Percentiles rank a stretch among this genome's conserved stretches.
Conservation (phyloP, 2,888 invertebrate species). For the Agrotis exclamationis region DNA sequence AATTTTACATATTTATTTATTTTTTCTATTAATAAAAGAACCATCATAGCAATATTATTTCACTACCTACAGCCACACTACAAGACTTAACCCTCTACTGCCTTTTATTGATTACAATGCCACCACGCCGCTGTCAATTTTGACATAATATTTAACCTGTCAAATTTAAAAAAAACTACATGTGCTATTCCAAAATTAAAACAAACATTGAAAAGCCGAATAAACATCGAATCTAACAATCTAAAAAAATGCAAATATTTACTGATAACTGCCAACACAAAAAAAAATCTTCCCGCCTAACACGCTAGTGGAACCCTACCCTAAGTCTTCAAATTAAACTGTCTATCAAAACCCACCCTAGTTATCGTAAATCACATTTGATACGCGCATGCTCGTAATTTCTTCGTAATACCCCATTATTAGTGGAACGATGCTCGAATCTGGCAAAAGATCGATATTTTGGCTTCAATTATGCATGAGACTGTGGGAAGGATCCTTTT, state of each 20-base stretch:
- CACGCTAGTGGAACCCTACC: slow-evolving; percentile 14
- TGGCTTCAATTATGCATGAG: slow-evolving; percentile 77
- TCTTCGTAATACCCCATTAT: slow-evolving; percentile 69
- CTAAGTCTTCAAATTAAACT: slow-evolving; percentile 56
- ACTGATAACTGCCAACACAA: not conserved
- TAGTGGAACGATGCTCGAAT: slow-evolving; percentile 66
- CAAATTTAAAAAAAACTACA: too few relatives aligned
- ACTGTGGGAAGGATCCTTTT: slow-evolving; percentile 69
- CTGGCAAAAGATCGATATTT: slow-evolving; percentile 70
- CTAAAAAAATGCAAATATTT: too few relatives aligned
- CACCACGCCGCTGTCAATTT: too few relatives aligned
- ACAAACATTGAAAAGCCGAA: too few relatives aligned
- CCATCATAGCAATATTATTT: not conserved
- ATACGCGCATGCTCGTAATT: slow-evolving; percentile 64
- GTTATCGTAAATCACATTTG: slow-evolving; percentile 62
- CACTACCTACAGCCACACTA: not conserved
- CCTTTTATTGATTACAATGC: too few relatives aligned
- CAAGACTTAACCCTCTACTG: not conserved
- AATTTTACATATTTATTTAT: not conserved
- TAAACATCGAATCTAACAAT: too few relatives aligned
- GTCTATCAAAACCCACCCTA: slow-evolving; percentile 55
- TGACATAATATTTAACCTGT: too few relatives aligned
- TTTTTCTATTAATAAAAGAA: not conserved
- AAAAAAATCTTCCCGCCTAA: not conserved
- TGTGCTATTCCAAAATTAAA: too few relatives aligned